Evolutionary conservation across 1,140 invertebrate species (phyloP).

Genomic region (Drosophila seguyi): DNA sequence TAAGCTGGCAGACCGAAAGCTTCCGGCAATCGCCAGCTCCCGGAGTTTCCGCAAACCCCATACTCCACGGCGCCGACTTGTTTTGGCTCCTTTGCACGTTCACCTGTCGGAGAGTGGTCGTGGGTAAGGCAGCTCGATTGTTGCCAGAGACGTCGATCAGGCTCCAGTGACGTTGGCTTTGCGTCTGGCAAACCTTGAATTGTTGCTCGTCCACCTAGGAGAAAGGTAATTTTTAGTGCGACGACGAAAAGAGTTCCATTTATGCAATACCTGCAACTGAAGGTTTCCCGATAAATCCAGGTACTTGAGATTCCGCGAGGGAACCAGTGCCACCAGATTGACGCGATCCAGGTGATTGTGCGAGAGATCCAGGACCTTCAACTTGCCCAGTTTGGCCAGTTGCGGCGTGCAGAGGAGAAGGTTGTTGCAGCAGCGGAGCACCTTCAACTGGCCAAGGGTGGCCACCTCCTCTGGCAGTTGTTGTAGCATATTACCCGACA

Average conservation of each 20-base stretch:
- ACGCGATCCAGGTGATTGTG: slow-evolving; percentile 93
- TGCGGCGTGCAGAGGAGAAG: slow-evolving; percentile 90
- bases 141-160: slow-evolving; percentile 93
- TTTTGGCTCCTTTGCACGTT: slow-evolving; percentile 86
- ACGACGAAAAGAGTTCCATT: no score
- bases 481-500: slow-evolving; percentile 93
- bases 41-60: slow-evolving; percentile 94
- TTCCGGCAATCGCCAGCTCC: slow-evolving; percentile 88
- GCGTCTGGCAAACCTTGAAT: slow-evolving; percentile 89
- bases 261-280: slow-evolving; percentile 87
- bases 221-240: no score
- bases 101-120: slow-evolving; percentile 86
- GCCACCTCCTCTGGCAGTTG: slow-evolving; percentile 91
- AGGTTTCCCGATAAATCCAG: slow-evolving; percentile 93
- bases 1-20: slow-evolving; percentile 91
- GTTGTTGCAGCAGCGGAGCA: slow-evolving; percentile 93
- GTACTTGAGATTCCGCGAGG: slow-evolving; percentile 91
- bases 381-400: slow-evolving; percentile 89
- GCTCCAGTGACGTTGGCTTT: slow-evolving; percentile 91
- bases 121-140: slow-evolving; percentile 88
- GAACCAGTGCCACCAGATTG: slow-evolving; percentile 90
- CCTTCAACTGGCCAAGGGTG: slow-evolving; percentile 89
- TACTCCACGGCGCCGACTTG: slow-evolving; percentile 88
- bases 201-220: slow-evolving; percentile 90
- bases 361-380: slow-evolving; percentile 93